Percentiles rank a stretch among this genome's conserved stretches.
These are phyloP conservation scores for Chrysocyon brachyurus DNA, from an alignment of 2,797 vertebrate species.

Conservation along the genomic window DNA sequence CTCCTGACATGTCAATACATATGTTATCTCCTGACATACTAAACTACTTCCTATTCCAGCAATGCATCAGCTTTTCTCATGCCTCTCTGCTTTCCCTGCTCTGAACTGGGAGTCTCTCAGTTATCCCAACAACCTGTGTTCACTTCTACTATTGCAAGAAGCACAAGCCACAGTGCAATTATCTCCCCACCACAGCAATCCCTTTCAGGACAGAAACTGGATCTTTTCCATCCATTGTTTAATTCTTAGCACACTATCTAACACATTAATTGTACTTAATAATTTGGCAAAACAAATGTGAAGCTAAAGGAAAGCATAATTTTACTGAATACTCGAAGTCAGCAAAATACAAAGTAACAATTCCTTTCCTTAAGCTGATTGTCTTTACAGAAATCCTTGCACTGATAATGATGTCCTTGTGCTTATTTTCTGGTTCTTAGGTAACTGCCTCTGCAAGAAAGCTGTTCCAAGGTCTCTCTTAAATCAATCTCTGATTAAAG, in stretches of 20 bases:
- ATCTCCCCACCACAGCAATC: background rate
- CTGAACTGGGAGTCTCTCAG: background rate
- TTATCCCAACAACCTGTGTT: background rate
- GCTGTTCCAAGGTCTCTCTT: constrained; percentile 10
- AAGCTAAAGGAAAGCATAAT: constrained; percentile 3
- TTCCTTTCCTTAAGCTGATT: background rate
- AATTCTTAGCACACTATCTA: background rate
- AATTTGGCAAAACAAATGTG: background rate
- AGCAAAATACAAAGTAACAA: background rate
- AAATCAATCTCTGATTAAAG: background rate
- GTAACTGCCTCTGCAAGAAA: background rate
- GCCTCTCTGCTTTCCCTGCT: background rate
- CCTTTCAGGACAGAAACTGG: background rate
- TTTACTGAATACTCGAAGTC: background rate
- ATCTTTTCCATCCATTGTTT: background rate
- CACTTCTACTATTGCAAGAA: background rate
- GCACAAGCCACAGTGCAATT: background rate
- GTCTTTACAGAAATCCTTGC: background rate
- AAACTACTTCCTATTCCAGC: background rate
- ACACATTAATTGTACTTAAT: background rate
- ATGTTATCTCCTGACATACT: background rate
- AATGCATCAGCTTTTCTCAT: background rate
- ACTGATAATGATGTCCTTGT: background rate
- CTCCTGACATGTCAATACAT: background rate
- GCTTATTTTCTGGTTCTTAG: background rate